A percentile compares a stretch with the other conserved stretches of the same genome.
These are phyloP conservation scores for Achroia grisella DNA, from an alignment of 1,140 invertebrate genomes.

Conservation along the genomic window DNA sequence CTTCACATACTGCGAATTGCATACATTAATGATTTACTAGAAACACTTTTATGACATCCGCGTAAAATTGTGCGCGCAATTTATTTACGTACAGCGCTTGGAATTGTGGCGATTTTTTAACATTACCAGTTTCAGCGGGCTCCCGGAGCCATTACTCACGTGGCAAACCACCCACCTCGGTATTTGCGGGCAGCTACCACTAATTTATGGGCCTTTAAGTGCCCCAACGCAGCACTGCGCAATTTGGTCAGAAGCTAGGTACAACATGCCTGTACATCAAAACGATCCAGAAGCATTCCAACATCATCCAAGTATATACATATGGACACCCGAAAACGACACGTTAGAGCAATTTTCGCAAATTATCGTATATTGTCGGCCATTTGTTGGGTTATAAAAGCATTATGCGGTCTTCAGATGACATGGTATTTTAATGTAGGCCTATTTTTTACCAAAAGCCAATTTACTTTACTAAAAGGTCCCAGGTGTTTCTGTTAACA, in stretches of 20 bases:
- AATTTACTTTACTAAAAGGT: too few species aligned
- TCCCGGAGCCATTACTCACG: slow-evolving; percentile 59
- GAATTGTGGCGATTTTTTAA: slow-evolving; percentile 40
- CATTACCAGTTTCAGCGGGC: slow-evolving; percentile 38
- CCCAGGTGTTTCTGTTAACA: too few species aligned
- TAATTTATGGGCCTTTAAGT: slow-evolving; percentile 66
- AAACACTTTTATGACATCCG: too few species aligned
- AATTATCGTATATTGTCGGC: neutral
- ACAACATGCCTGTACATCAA: slow-evolving; percentile 19
- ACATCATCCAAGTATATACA: neutral
- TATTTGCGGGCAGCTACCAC: slow-evolving; percentile 53
- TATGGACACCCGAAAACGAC: neutral
- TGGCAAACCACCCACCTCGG: slow-evolving; percentile 54
- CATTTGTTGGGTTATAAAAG: slow-evolving; percentile 2
- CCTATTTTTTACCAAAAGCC: too few species aligned
- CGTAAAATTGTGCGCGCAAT: slow-evolving; percentile 14
- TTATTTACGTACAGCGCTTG: slow-evolving; percentile 26
- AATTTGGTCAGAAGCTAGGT: slow-evolving; percentile 39
- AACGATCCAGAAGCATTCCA: neutral
- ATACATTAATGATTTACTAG: too few species aligned
- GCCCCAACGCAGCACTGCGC: slow-evolving; percentile 35
- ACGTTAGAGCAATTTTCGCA: too few species aligned
- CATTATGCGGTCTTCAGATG: neutral
- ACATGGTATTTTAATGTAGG: neutral
- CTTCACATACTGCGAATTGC: too few species aligned